Evolutionary conservation across 2,888 invertebrate species (phyloP), one percentile per base, ranked within the genome.

Genomic region (Drosophila histrio): DNA sequence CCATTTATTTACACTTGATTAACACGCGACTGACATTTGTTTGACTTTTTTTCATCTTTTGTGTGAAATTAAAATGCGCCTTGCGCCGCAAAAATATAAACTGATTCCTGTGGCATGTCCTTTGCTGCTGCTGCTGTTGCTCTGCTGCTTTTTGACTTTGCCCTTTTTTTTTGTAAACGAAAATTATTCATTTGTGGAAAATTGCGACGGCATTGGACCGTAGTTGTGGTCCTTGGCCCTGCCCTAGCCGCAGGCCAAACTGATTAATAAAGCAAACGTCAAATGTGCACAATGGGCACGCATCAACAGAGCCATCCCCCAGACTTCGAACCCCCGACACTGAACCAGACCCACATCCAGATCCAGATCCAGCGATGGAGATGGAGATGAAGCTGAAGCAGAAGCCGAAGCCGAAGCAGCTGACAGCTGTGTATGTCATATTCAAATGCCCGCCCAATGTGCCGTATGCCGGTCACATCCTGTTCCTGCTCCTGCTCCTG

Each of bases 211-310:
- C 67, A 63, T 43, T 52, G 57, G n/a, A 15, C 30, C 13, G 24
- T 41, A 46, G 7, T 13, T 50, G 47, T 60, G 66, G 63, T 52
- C 36, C 54, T 67, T 79, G 76, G 78, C 61, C 69, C 81, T 60
- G 54, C 32, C 36, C 44, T 63, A 73, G 76, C 79, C 73, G 79
- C 77, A 83, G 91, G 91, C 91, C 90, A 91, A 91, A 90, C 90
- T 90, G 91, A 91, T 91, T 91, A 91, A 91, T 89, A 91, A 91
- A 90, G 88, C 89, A 89, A 90, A 90, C 90, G 90, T 90, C 90
- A 90, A 90, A 87, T 81, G 90, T 38, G 79, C 78, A 89, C 89
- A 90, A 89, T 89, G 79, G 73, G 60, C 74, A 79, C 69, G 73
- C 79, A 79, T 75, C 79, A 77, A 39, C 63, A 60, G 52, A 49